Conservation (phyloP, 2,888 invertebrate species). For the Athalia rosae region DNA sequence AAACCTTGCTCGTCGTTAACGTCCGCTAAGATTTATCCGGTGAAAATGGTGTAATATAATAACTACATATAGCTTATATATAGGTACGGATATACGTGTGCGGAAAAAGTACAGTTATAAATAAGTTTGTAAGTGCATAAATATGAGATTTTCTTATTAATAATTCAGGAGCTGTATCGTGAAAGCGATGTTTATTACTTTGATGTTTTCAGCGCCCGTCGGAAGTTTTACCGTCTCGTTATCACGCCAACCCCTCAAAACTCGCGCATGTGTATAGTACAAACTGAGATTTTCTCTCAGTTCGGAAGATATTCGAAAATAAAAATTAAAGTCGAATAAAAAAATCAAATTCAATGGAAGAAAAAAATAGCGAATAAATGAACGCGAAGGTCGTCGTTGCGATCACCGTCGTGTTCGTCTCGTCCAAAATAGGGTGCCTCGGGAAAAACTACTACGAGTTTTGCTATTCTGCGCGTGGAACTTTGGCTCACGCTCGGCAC, state of each 20-base stretch:
- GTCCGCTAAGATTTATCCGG: too few species aligned
- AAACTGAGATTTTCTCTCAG: too few species aligned
- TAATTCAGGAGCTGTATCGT: background rate
- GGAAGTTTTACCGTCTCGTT: background rate
- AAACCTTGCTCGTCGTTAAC: too few species aligned
- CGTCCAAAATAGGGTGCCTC: background rate
- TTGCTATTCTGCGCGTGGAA: conserved; percentile 28
- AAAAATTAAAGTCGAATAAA: too few species aligned
- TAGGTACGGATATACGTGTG: background rate
- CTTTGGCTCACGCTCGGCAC: conserved; percentile 7
- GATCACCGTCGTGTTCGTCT: background rate
- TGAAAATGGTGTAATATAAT: too few species aligned
- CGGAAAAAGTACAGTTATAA: background rate
- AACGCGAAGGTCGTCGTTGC: background rate
- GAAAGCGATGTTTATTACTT: conserved; percentile 22
- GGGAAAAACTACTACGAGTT: conserved; percentile 18
- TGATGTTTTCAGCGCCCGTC: background rate
- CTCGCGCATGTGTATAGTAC: background rate
- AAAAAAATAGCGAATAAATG: background rate
- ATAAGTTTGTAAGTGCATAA: conserved; percentile 26
- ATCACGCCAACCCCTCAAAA: background rate
- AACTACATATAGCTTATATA: too few species aligned
- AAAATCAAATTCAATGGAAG: too few species aligned
- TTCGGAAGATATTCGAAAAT: background rate
- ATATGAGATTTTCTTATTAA: conserved; percentile 25